These are phyloP conservation scores for Synergus laeviventris DNA, from an alignment of 2,888 invertebrate genomes.

Conservation along the genomic window DNA sequence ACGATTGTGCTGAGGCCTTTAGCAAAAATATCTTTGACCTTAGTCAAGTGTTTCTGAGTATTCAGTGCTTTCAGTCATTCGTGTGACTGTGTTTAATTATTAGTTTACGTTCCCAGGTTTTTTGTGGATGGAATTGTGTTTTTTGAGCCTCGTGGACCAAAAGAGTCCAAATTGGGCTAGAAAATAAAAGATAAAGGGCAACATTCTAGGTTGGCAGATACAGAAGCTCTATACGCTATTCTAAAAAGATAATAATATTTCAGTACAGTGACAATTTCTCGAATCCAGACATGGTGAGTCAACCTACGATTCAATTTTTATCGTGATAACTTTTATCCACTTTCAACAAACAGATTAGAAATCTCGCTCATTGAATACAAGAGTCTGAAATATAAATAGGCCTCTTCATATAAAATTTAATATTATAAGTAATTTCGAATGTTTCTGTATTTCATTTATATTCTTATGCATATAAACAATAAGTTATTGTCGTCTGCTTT, in stretches of 20 bases:
- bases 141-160: not conserved
- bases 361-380: not conserved
- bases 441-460: not conserved
- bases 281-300: conserved; percentile 10
- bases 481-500: not conserved
- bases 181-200: not conserved
- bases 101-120: not conserved
- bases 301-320: conserved; percentile 4
- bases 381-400: not conserved
- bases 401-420: not conserved
- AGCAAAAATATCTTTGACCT: no score
- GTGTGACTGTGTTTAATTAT: no score
- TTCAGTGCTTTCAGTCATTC: no score
- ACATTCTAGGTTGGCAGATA: not conserved
- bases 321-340: not conserved
- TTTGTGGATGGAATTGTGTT: not conserved
- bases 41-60: no score
- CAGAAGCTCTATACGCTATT: not conserved
- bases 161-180: not conserved
- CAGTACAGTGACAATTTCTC: not conserved
- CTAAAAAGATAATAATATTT: not conserved
- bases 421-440: not conserved
- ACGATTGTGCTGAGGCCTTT: no score
- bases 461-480: not conserved
- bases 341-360: not conserved